A percentile compares a stretch with the other conserved stretches of the same genome.
Evolutionary conservation across 1,140 invertebrate species (phyloP).

Genomic region (Heliconius hermathena): DNA sequence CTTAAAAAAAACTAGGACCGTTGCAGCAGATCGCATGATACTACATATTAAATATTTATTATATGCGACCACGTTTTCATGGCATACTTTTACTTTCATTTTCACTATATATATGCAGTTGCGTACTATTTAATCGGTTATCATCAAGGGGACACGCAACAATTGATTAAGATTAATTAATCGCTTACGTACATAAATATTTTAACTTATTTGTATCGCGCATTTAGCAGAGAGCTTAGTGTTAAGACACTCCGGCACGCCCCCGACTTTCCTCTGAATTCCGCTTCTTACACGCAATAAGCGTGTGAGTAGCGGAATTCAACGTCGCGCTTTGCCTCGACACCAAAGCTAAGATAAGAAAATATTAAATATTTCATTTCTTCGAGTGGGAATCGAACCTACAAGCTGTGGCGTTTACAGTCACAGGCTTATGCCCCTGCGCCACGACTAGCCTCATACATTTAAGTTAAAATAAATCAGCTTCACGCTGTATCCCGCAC

Average conservation of each 20-base stretch:
- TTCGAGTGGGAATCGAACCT: no score
- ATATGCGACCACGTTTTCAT: slow-evolving; percentile 54
- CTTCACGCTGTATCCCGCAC: no score
- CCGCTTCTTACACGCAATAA: no score
- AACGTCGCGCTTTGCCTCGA: no score
- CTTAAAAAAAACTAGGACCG: background rate
- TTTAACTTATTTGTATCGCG: no score
- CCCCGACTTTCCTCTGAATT: no score
- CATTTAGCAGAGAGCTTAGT: no score
- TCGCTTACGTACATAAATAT: background rate
- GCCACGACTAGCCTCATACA: background rate
- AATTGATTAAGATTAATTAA: slow-evolving; percentile 1
- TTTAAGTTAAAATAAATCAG: background rate
- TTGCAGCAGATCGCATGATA: slow-evolving; percentile 30
- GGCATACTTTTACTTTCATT: slow-evolving; percentile 60
- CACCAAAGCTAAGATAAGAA: no score
- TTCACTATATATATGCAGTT: slow-evolving; percentile 50
- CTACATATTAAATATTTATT: slow-evolving; percentile 39
- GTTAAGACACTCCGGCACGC: no score
- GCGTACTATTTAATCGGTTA: slow-evolving; percentile 48
- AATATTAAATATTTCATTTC: no score
- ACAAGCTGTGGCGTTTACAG: background rate
- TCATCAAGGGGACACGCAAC: slow-evolving; percentile 48
- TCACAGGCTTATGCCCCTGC: no score
- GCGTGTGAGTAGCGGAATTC: no score